Conservation (phyloP, 2,113 vertebrate genomes). For the Brachyhypopomus occidentalis region DNA sequence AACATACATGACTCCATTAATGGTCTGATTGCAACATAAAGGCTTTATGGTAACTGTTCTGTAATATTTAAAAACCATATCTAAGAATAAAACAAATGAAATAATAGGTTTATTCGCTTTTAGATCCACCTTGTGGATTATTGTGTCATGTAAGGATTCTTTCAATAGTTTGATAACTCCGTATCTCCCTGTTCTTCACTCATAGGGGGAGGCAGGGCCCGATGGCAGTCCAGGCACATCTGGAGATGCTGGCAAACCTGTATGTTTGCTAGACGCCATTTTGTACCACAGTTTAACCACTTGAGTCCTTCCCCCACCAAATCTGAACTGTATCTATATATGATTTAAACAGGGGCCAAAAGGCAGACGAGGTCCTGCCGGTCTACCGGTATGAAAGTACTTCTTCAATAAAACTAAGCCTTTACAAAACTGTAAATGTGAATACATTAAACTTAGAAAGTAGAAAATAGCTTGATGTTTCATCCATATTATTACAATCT, state of each 20-base stretch:
- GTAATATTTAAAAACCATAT: not conserved
- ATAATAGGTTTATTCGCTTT: not conserved
- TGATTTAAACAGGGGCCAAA: slow-evolving; percentile 61
- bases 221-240: slow-evolving; percentile 56
- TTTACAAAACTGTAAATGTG: not conserved
- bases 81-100: too few relatives aligned
- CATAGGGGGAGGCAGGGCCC: slow-evolving; percentile 66
- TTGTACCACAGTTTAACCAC: not conserved
- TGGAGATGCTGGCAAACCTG: slow-evolving; percentile 62
- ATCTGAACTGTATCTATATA: not conserved
- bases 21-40: not conserved
- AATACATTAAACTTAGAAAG: too few relatives aligned
- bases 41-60: not conserved
- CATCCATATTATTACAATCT: too few relatives aligned
- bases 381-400: slow-evolving; percentile 57
- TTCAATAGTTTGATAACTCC: not conserved
- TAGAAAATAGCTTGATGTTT: too few relatives aligned
- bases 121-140: not conserved
- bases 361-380: slow-evolving; percentile 63
- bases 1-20: not conserved
- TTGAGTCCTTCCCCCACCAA: not conserved
- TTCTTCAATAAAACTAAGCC: not conserved
- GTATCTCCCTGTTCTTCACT: slow-evolving; percentile 3
- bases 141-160: too few relatives aligned
- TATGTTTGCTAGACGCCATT: slow-evolving; percentile 51